These are phyloP conservation scores for Mystacornis crossleyi DNA, from an alignment of 2,113 vertebrate species.

Conservation along the genomic window DNA sequence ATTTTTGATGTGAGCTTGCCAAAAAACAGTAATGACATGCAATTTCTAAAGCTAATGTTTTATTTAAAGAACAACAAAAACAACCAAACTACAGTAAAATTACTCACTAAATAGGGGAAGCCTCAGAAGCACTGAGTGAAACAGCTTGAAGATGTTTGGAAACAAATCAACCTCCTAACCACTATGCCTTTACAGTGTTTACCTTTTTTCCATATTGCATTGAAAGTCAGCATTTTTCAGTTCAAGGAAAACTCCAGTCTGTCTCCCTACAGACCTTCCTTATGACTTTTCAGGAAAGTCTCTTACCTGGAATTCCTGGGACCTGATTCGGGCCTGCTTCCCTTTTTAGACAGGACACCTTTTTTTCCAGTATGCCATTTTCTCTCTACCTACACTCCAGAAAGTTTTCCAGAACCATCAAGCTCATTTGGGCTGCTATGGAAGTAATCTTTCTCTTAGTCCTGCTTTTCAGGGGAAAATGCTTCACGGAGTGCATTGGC, in stretches of 20 bases:
- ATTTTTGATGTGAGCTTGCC: background rate
- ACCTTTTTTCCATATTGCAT: background rate
- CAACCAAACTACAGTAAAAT: background rate
- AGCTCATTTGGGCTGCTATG: background rate
- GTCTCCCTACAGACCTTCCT: background rate
- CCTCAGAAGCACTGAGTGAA: background rate
- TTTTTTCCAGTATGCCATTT: background rate
- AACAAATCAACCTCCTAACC: background rate
- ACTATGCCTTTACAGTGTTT: background rate
- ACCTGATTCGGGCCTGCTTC: background rate
- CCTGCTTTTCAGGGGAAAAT: background rate
- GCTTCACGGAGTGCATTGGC: background rate
- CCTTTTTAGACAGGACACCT: background rate
- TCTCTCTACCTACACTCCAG: background rate
- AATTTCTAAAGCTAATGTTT: background rate
- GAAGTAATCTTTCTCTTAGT: background rate
- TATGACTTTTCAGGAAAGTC: background rate
- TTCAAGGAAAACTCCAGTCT: background rate
- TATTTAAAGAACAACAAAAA: background rate
- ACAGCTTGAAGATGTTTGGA: background rate
- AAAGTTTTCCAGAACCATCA: background rate
- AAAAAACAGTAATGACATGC: background rate
- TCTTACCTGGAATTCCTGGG: background rate
- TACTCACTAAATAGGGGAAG: background rate
- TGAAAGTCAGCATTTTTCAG: background rate